These are phyloP conservation scores for Columba janthina DNA, from an alignment of 2,113 vertebrate genomes.

Conservation along the genomic window DNA sequence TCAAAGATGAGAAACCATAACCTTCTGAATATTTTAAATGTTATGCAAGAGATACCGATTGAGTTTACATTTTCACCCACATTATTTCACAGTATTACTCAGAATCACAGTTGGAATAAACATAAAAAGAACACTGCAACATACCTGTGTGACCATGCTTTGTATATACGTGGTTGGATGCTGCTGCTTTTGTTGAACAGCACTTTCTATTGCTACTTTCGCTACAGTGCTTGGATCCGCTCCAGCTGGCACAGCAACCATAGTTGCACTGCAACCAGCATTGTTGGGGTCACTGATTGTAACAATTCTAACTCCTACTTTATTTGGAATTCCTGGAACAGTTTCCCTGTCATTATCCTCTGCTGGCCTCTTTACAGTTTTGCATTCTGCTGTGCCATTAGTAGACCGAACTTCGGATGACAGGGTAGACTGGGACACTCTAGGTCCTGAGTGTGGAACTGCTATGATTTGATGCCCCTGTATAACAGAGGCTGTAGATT, in stretches of 20 bases:
- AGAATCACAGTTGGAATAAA: slow-evolving; percentile 42
- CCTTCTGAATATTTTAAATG: background rate
- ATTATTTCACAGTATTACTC: background rate
- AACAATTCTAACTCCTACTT: slow-evolving; percentile 98
- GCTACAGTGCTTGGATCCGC: slow-evolving; percentile 98
- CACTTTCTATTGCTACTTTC: slow-evolving; percentile 99
- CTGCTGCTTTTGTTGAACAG: slow-evolving; percentile 95
- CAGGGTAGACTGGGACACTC: slow-evolving; percentile 77
- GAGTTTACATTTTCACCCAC: background rate
- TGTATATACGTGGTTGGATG: slow-evolving; percentile 83
- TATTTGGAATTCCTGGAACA: slow-evolving; percentile 93
- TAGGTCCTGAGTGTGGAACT: slow-evolving; percentile 81
- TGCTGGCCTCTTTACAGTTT: slow-evolving; percentile 90
- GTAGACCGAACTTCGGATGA: slow-evolving; percentile 81
- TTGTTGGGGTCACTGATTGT: slow-evolving; percentile 99
- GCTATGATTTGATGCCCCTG: slow-evolving; percentile 83
- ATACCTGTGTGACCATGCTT: slow-evolving; percentile 87
- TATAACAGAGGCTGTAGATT: slow-evolving; percentile 84
- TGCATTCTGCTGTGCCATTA: slow-evolving; percentile 90
- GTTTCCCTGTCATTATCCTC: slow-evolving; percentile 87
- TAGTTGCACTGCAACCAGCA: slow-evolving; percentile 94
- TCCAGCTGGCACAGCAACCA: slow-evolving; percentile 98
- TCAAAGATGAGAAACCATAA: background rate
- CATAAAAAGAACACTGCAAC: slow-evolving; percentile 50
- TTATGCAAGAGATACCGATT: background rate